Conservation (phyloP, 2,888 invertebrate genomes). For the Nomada fabriciana region DNA sequence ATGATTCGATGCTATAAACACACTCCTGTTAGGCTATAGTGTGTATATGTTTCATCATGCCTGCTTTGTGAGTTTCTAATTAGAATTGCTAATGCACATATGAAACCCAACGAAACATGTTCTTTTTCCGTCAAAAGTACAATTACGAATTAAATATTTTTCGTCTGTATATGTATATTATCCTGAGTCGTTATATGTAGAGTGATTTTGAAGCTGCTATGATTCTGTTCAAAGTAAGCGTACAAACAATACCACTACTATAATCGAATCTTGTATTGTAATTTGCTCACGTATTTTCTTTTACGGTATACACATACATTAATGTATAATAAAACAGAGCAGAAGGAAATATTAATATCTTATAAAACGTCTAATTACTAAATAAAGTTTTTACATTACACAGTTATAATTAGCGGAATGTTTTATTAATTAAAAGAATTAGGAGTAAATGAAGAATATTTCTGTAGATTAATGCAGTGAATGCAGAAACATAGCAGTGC, state of each 20-base stretch:
- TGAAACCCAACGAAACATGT: constrained; percentile 23
- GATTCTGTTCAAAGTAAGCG: not conserved
- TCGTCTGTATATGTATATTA: not conserved
- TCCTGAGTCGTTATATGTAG: not conserved
- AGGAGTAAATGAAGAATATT: constrained; percentile 15
- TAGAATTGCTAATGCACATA: constrained; percentile 50
- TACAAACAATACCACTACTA: not conserved
- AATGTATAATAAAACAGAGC: constrained; percentile 18
- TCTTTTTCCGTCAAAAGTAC: constrained; percentile 15
- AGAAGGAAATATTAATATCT: constrained; percentile 1
- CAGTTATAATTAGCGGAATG: not conserved
- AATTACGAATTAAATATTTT: constrained; percentile 16
- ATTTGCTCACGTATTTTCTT: not conserved
- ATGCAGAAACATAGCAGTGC: constrained; percentile 14
- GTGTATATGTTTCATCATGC: constrained; percentile 60
- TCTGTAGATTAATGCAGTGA: constrained; percentile 1
- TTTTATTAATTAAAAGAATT: constrained; percentile 10
- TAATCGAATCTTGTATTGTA: no score
- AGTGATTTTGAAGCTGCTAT: not conserved
- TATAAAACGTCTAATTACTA: constrained; percentile 3
- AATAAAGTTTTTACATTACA: constrained; percentile 4
- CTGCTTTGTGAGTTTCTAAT: constrained; percentile 59
- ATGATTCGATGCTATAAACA: constrained; percentile 83
- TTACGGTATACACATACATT: constrained; percentile 15
- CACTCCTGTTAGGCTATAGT: constrained; percentile 77